Evolutionary conservation across 2,113 vertebrate species (phyloP), one percentile per base, ranked within the genome.

Genomic region (Protobothrops mucrosquamatus): DNA sequence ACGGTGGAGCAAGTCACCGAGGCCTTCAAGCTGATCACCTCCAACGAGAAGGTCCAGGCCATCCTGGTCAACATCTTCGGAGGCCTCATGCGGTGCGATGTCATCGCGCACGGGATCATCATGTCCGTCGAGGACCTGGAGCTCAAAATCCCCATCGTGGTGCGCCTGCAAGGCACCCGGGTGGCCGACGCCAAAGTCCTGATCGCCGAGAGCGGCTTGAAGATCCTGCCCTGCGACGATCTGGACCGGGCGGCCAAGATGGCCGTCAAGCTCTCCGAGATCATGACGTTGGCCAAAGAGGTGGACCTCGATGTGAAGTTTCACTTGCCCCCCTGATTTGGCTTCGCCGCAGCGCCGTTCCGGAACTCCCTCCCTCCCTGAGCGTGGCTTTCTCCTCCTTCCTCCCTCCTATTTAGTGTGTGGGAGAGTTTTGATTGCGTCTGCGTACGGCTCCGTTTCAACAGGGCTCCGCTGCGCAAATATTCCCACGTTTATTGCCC

Each of bases 11-110:
- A 99, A 98, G 99, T 99, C 95, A 99, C 98, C 0, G 99, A 99
- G 97, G 99, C 99, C 51, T 99, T 99, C 97, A 99, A 99, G 56
- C 98, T 99, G 7, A 89, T 91, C 51, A 87, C 87, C 2, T 99
- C 88, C 0, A 9, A 57, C 2, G 26, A 54, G 64, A 96, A 99
- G 98, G 99, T 99, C 90, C 98, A 98, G 95, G 98, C 99, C 94
- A 99, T 99, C 96, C 96, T 99, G 88, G 99, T 99, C 61, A 99
- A 99, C 97, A 99, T 99, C 96, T 99, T 99, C 29, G 99, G 99
- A 91, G 99, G 99, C 93, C 99, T 99, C 94, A 99, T 99, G 99
- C 97, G 99, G 51, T 99, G 99, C 95, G 99, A 99, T 18, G 97
- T 99, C 95, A 99, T 99, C 93, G 99, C 99, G 18, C 98, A 99